A percentile compares a stretch with the other conserved stretches of the same genome.
phyloP scores from a whole-genome alignment of 2,797 vertebrate species.

The Myotis vivesi region DNA sequence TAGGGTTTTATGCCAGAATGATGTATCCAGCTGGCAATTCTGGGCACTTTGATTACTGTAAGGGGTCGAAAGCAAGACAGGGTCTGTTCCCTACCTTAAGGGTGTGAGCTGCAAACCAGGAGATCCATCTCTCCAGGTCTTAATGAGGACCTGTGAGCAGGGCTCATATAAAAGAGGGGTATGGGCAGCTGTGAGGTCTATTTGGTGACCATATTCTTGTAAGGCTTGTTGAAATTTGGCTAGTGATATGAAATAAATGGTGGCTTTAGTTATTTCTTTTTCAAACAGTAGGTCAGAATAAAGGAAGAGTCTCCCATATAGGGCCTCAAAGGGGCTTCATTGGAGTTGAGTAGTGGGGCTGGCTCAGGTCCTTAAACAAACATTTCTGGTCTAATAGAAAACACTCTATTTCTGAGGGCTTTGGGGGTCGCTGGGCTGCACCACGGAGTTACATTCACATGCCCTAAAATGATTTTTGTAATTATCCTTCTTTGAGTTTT shows the following conservation, averaged over 20 bases:
- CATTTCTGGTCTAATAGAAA: background rate
- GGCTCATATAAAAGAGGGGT: background rate
- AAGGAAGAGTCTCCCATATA: background rate
- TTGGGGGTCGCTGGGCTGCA: background rate
- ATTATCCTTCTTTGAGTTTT: background rate
- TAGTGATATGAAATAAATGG: background rate
- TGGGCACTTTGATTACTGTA: background rate
- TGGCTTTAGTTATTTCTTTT: background rate
- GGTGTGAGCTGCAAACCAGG: background rate
- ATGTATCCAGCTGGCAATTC: background rate
- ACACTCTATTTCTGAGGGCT: background rate
- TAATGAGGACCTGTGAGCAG: background rate
- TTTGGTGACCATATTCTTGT: background rate
- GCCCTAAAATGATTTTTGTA: background rate
- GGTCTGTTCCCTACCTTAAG: background rate
- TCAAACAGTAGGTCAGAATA: background rate
- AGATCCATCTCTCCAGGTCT: background rate
- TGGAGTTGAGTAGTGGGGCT: background rate
- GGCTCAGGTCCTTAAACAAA: background rate
- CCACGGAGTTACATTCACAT: background rate
- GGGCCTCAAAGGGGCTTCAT: background rate
- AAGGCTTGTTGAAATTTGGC: background rate
- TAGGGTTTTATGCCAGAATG: background rate
- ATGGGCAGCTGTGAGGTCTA: background rate
- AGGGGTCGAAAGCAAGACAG: background rate